phyloP scores from a whole-genome alignment of 2,888 invertebrate genomes.

The Eudasyphora cyanicolor region DNA sequence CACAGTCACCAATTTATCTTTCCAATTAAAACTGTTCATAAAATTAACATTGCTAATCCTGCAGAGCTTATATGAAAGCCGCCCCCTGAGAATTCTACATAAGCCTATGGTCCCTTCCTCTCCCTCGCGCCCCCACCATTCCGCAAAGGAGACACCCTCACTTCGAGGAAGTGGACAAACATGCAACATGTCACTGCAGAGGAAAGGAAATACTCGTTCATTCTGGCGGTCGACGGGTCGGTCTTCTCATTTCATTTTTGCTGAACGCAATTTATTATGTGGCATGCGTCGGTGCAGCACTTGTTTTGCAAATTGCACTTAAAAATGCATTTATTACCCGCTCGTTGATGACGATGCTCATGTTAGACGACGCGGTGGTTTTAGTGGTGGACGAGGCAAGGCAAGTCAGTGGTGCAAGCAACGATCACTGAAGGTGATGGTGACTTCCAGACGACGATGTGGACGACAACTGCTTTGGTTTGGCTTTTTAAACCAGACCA shows the following conservation, averaged over 20 bases:
- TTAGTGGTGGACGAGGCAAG: not conserved
- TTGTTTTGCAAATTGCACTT: constrained; percentile 68
- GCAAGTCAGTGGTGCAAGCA: too few species aligned
- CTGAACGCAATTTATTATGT: constrained; percentile 64
- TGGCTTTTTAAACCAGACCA: constrained; percentile 36
- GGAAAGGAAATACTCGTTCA: too few species aligned
- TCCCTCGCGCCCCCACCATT: constrained; percentile 9
- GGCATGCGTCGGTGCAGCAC: constrained; percentile 66
- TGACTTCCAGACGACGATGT: constrained; percentile 55
- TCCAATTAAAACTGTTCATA: constrained; percentile 54
- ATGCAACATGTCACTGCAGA: not conserved
- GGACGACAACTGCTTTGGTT: too few species aligned
- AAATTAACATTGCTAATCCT: constrained; percentile 31
- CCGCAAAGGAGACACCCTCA: too few species aligned
- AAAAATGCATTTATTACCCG: constrained; percentile 65
- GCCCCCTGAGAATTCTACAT: constrained; percentile 40
- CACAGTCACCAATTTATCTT: constrained; percentile 51
- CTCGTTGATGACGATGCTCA: constrained; percentile 45
- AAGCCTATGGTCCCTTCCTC: constrained; percentile 40
- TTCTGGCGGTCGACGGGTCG: not conserved
- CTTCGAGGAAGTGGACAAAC: not conserved
- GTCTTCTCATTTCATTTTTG: constrained; percentile 1
- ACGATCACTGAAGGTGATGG: too few species aligned
- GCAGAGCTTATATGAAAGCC: constrained; percentile 7
- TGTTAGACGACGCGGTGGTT: not conserved